phyloP scores from a whole-genome alignment of 1,140 invertebrate genomes.

The Nephotettix cincticeps region DNA sequence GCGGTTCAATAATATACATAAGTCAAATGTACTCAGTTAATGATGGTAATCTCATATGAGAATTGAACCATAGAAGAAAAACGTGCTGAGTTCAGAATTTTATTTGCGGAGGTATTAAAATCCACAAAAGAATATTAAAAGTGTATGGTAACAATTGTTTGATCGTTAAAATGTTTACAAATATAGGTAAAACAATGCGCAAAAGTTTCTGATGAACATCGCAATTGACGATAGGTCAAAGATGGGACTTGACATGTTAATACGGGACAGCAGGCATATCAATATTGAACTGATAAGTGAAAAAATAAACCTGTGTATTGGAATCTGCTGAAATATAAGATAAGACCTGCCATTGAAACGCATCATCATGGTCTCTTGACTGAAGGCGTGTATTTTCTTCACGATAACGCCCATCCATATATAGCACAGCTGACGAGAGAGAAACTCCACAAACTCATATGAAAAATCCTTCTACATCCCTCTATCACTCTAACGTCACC shows the following conservation, averaged over 20 bases:
- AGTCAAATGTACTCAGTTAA: too few relatives aligned
- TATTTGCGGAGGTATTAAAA: too few relatives aligned
- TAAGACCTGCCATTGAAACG: conserved; percentile 25
- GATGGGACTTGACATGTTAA: neutral
- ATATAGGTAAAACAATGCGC: neutral
- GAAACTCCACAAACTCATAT: conserved; percentile 41
- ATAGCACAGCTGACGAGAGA: conserved; percentile 32
- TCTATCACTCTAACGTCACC: conserved; percentile 42
- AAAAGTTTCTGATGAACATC: too few relatives aligned
- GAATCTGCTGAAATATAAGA: neutral
- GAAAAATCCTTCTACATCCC: conserved; percentile 41
- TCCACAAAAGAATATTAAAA: too few relatives aligned
- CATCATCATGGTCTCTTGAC: conserved; percentile 4
- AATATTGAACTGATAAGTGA: neutral
- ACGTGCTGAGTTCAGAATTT: too few relatives aligned
- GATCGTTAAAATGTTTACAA: neutral
- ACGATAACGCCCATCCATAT: conserved; percentile 47
- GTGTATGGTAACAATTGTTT: conserved; percentile 2
- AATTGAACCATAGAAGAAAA: too few relatives aligned
- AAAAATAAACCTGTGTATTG: neutral
- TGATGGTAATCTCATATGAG: too few relatives aligned
- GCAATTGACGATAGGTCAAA: neutral
- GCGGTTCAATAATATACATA: too few relatives aligned
- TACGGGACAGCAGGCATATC: neutral
- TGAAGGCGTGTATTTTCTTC: conserved; percentile 36